These are phyloP conservation scores for Wasmannia auropunctata DNA, from an alignment of 1,140 invertebrate species.

Conservation along the genomic window DNA sequence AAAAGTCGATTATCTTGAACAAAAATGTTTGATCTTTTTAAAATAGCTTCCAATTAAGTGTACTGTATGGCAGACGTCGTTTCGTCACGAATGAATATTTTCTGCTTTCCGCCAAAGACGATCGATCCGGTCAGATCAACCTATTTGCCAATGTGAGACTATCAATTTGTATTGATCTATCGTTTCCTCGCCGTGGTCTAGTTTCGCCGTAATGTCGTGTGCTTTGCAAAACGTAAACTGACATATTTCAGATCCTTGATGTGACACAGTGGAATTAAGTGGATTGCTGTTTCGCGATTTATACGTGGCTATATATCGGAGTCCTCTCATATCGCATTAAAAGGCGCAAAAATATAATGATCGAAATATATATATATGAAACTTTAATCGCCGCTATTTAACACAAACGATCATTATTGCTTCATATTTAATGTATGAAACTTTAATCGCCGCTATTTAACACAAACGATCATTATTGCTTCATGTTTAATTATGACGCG, in stretches of 20 bases:
- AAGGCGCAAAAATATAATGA: background rate
- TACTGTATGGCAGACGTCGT: background rate
- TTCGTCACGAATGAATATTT: background rate
- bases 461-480: constrained; percentile 27
- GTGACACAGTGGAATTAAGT: constrained; percentile 14
- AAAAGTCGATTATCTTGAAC: background rate
- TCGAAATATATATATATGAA: background rate
- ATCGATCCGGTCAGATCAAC: constrained; percentile 21
- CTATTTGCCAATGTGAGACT: constrained; percentile 25
- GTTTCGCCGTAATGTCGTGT: background rate
- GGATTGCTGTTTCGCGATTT: background rate
- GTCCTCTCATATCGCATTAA: background rate
- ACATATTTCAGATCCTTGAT: background rate
- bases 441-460: constrained; percentile 1
- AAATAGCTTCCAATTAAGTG: background rate
- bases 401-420: constrained; percentile 35
- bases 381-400: too few species aligned
- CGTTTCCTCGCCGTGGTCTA: background rate
- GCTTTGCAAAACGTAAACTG: constrained; percentile 41
- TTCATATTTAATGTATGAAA: constrained; percentile 8
- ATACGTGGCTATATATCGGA: background rate
- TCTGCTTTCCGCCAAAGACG: background rate
- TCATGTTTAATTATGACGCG: constrained; percentile 33
- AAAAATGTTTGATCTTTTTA: background rate
- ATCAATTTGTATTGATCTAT: constrained; percentile 51